Percentiles rank a stretch among this genome's conserved stretches.
These are phyloP conservation scores for Leptopilina drosophilae DNA, from an alignment of 2,888 invertebrate species.

Conservation along the genomic window DNA sequence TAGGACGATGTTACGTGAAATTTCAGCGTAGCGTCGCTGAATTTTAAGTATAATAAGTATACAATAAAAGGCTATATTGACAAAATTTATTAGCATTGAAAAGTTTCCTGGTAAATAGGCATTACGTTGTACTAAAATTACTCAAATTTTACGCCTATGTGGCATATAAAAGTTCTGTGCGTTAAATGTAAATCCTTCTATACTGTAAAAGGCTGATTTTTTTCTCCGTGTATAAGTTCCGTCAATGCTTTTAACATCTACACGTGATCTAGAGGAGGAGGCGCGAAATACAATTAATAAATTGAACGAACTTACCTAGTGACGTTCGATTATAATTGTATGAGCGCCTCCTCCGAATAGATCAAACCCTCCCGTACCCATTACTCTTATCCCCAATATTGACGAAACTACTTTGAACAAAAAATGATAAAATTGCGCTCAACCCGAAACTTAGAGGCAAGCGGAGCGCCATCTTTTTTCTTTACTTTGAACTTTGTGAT, in stretches of 20 bases:
- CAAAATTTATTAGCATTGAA: too few species aligned
- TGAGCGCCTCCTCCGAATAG: neutral
- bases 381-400: neutral
- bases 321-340: conserved; percentile 1
- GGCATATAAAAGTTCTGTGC: too few species aligned
- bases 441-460: neutral
- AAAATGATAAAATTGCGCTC: conserved; percentile 11
- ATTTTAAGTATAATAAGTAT: too few species aligned
- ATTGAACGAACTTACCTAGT: neutral
- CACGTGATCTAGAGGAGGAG: conserved; percentile 8
- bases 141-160: too few species aligned
- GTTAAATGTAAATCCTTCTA: too few species aligned
- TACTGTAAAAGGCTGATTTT: too few species aligned
- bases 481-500: neutral
- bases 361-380: conserved; percentile 3
- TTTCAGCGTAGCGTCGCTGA: too few species aligned
- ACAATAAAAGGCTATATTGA: too few species aligned
- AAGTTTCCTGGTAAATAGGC: too few species aligned
- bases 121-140: too few species aligned
- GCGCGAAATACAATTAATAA: conserved; percentile 2
- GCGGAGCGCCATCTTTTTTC: neutral
- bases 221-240: neutral
- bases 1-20: too few species aligned
- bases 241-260: conserved; percentile 9
- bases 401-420: conserved; percentile 1